Evolutionary conservation across 2,113 vertebrate genomes (phyloP).

Genomic region (Sebastes schlegelii): DNA sequence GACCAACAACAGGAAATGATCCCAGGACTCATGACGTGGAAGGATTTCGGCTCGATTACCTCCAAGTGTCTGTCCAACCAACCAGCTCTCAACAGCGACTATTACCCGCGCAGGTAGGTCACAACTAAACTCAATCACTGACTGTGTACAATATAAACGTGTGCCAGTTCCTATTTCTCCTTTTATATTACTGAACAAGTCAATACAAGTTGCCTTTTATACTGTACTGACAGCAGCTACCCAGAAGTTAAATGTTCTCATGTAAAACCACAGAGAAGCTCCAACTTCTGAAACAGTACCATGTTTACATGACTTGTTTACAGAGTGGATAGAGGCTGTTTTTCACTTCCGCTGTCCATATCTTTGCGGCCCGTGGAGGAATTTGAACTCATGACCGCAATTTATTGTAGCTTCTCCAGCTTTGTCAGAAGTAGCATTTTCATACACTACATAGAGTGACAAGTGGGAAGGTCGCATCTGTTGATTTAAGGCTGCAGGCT

Average conservation of each 20-base stretch:
- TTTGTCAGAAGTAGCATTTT: neutral
- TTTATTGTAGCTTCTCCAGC: neutral
- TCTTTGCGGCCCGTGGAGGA: neutral
- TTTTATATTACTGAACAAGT: too few species aligned
- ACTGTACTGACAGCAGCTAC: neutral
- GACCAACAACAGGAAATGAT: constrained; percentile 85
- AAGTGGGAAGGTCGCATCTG: neutral
- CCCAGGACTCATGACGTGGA: constrained; percentile 87
- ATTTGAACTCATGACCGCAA: constrained; percentile 21
- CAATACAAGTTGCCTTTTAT: neutral
- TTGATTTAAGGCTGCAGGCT: neutral
- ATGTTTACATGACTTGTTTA: constrained; percentile 52
- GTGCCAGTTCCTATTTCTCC: neutral
- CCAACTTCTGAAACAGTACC: neutral
- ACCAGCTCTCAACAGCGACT: constrained; percentile 44
- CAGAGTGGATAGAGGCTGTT: constrained; percentile 6
- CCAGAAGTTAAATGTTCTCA: constrained; percentile 20
- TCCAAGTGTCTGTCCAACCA: constrained; percentile 71
- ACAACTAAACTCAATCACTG: neutral
- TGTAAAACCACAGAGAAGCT: neutral
- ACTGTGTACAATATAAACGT: neutral
- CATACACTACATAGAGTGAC: neutral
- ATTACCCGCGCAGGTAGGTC: constrained; percentile 81
- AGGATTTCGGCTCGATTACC: constrained; percentile 80
- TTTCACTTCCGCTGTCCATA: constrained; percentile 8